Percentiles rank a stretch among this genome's conserved stretches.
Evolutionary conservation across 2,888 invertebrate species (phyloP).

Genomic region (Argyra leucocephala): DNA sequence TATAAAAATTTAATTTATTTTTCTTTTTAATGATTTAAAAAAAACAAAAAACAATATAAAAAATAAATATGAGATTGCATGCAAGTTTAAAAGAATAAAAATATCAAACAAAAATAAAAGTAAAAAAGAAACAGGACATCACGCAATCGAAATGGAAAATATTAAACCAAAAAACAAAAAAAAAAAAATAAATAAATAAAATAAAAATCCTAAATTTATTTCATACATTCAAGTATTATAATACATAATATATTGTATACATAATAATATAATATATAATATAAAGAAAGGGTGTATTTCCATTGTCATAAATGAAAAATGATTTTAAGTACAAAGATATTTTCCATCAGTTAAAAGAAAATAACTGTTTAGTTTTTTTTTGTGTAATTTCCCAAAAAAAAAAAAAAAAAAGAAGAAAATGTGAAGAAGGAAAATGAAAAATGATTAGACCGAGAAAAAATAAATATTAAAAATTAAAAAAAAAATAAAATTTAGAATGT

Average conservation of each 20-base stretch:
- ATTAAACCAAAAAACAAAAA: neutral
- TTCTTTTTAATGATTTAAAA: neutral
- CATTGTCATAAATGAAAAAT: conserved; percentile 6
- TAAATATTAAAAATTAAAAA: too few relatives aligned
- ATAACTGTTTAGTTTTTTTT: neutral
- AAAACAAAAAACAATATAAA: neutral
- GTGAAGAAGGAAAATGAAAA: neutral
- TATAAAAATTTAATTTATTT: too few relatives aligned
- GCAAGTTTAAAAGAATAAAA: neutral
- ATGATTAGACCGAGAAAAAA: neutral
- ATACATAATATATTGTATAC: too few relatives aligned
- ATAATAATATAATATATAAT: neutral
- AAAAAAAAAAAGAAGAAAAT: neutral
- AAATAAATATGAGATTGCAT: neutral
- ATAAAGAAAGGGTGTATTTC: neutral
- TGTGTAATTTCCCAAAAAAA: neutral
- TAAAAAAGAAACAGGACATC: neutral
- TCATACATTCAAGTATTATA: too few relatives aligned
- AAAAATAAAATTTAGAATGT: too few relatives aligned
- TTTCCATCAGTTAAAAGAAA: neutral
- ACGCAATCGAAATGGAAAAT: neutral
- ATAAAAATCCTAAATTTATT: neutral
- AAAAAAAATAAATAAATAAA: neutral
- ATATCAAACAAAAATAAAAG: neutral
- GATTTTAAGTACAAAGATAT: conserved; percentile 4